Conservation (phyloP, 2,888 invertebrate species). For the Fissipunctia ypsillon region DNA sequence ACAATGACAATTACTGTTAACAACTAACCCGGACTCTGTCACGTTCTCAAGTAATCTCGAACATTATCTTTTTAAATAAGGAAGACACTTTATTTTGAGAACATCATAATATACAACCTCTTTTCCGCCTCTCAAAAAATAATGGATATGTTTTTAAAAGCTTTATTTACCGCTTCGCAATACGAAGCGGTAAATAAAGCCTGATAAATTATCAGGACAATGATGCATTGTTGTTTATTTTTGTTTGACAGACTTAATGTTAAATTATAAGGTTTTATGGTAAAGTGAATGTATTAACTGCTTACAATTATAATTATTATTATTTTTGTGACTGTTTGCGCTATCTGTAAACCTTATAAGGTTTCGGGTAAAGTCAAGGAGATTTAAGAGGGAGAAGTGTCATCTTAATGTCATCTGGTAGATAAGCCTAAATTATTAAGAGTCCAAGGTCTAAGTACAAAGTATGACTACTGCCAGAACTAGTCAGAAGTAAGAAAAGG, state of each 20-base stretch:
- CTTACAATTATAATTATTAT: slow-evolving; percentile 11
- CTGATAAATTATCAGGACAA: slow-evolving; percentile 39
- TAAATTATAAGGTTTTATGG: slow-evolving; percentile 22
- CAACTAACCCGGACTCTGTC: slow-evolving; percentile 58
- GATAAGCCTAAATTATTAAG: too few species aligned
- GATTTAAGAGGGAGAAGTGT: neutral
- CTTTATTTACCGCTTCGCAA: slow-evolving; percentile 45
- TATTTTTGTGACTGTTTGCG: slow-evolving; percentile 4
- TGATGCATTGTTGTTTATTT: slow-evolving; percentile 53
- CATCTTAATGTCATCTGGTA: neutral
- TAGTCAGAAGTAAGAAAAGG: too few species aligned
- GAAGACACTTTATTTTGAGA: slow-evolving; percentile 58
- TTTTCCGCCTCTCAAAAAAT: slow-evolving; percentile 61
- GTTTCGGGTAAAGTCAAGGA: slow-evolving; percentile 13
- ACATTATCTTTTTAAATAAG: slow-evolving; percentile 53
- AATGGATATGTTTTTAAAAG: slow-evolving; percentile 58
- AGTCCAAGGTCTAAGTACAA: too few species aligned
- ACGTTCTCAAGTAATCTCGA: slow-evolving; percentile 50
- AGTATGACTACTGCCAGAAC: too few species aligned
- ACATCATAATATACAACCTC: slow-evolving; percentile 37
- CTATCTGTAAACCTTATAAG: slow-evolving; percentile 9
- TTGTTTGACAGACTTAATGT: slow-evolving; percentile 36
- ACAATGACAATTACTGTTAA: slow-evolving; percentile 48
- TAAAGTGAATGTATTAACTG: slow-evolving; percentile 28
- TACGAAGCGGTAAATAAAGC: too few species aligned